Base-by-base conservation (phyloP, 2,888 invertebrate species). In the Zeuzera pyrina region DNA sequence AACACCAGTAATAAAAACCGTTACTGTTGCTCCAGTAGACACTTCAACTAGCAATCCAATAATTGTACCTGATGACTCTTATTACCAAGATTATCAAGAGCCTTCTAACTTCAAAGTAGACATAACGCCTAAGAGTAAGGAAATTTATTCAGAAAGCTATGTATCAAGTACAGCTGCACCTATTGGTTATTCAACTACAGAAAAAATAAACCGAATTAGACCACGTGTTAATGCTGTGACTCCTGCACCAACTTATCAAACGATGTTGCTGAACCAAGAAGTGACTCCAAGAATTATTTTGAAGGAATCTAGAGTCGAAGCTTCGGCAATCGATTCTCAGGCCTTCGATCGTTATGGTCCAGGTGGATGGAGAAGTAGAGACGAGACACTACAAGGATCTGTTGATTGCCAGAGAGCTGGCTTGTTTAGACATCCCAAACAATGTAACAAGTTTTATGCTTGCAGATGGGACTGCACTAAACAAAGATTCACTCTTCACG, bases 361-460 rank as follows among this genome's bases (percentile, higher is more conserved):
- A 0, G 88, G 87, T n/a, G 88, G 87, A 13, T 77, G 77, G 64
- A 78, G 88, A 42, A 81, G 85, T 42, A 68, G 85, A 39, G 85
- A 86, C 29, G 87, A 88, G 52, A 87, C 85, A 2, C 62, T 89
- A 7, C 86, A 87, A 58, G 87, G 87, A n/a, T 78, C 85, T 1
- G 76, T 87, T 4, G 87, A 87, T 45, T 88, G 88, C 49, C 78
- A 88, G 58, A 70, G 88, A 56, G 86, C 87, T 19, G 88, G 88
- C 45, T 67, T 84, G 40, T 89, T 83, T 84, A 85, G 84, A 79
- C 92, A 93, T 59, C 93, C 92, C 0, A 89, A 88, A 42, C 88
- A 89, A 50, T 93, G 92, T 56, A 91, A 92, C 61, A 92, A 92
- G 58, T 93, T 93, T 83, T 93, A 92, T 57, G 88, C 91, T 16